These are phyloP conservation scores for Nycticryphes semicollaris DNA, from an alignment of 2,113 vertebrate genomes.

Conservation along the genomic window DNA sequence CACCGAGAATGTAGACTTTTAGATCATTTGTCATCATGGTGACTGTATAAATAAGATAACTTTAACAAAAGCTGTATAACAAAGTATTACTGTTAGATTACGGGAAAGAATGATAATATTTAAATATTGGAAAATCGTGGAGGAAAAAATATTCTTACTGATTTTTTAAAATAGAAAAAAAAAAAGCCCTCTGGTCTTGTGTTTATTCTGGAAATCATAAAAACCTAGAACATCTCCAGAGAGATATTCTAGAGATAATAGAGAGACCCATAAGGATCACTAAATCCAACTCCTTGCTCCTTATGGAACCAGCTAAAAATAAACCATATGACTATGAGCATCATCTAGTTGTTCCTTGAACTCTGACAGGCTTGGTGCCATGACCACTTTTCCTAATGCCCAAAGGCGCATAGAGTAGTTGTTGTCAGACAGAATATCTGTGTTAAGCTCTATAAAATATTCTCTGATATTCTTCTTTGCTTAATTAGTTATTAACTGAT, in stretches of 20 bases:
- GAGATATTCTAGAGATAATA: no score
- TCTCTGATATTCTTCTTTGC: neutral
- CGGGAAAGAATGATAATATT: neutral
- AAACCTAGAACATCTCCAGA: neutral
- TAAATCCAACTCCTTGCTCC: neutral
- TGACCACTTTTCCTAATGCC: neutral
- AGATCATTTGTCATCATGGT: neutral
- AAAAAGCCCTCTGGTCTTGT: neutral
- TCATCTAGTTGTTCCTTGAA: neutral
- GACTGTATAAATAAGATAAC: neutral
- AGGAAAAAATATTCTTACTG: neutral
- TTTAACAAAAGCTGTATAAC: neutral
- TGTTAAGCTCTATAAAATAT: neutral
- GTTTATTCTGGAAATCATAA: neutral
- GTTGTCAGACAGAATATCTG: neutral
- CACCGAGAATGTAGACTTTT: neutral
- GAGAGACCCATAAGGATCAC: rapidly evolving
- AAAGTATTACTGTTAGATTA: neutral
- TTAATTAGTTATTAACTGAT: neutral
- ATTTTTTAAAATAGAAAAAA: neutral
- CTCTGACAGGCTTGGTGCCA: neutral
- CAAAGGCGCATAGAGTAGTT: neutral
- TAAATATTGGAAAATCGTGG: neutral
- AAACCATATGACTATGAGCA: neutral
- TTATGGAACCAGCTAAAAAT: neutral